Conservation (phyloP, 2,113 vertebrate genomes). For the Macrotis lagotis region DNA sequence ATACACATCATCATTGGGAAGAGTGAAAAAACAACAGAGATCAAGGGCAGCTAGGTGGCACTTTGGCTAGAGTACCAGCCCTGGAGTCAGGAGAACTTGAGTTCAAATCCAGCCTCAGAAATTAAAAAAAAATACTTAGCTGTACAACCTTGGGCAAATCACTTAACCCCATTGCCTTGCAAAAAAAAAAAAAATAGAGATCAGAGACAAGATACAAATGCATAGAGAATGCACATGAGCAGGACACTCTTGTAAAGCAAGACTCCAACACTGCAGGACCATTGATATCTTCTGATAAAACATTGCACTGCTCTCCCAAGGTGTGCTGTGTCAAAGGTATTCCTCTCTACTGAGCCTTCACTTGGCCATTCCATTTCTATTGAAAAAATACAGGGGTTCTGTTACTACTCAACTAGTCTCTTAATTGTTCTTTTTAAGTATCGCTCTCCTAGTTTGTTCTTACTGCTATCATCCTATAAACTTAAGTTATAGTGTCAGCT, state of each 20-base stretch:
- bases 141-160: too few relatives aligned
- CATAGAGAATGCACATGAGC: background rate
- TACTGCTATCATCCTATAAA: background rate
- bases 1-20: background rate
- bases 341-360: background rate
- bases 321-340: too few relatives aligned
- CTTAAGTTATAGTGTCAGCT: background rate
- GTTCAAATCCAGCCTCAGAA: too few relatives aligned
- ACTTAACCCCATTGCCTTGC: too few relatives aligned
- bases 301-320: too few relatives aligned
- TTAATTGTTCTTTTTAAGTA: too few relatives aligned
- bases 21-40: background rate
- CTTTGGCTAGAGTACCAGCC: too few relatives aligned
- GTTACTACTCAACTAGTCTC: background rate
- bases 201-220: background rate
- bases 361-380: background rate
- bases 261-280: background rate
- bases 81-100: too few relatives aligned
- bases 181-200: too few relatives aligned
- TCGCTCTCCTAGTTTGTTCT: background rate
- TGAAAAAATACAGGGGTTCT: background rate
- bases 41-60: too few relatives aligned
- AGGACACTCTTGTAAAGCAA: background rate
- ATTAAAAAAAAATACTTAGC: too few relatives aligned
- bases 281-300: background rate